Percentiles rank a stretch among this genome's conserved stretches.
Conservation (phyloP, 2,888 invertebrate genomes). For the Criorhina ranunculi region DNA sequence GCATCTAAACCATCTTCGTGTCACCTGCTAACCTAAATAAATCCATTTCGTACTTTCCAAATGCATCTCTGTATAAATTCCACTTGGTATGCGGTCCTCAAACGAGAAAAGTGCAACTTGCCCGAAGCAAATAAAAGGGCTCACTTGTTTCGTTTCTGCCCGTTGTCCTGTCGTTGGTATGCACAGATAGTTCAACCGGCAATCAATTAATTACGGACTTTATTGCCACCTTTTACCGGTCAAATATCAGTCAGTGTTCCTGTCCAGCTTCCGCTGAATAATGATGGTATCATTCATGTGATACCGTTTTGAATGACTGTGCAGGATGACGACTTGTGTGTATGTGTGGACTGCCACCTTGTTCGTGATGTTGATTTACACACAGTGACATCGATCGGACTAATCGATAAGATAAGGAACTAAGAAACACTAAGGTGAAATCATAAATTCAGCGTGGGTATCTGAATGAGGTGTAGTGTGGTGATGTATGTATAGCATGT, state of each 20-base stretch:
- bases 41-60: conserved; percentile 71
- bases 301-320: conserved; percentile 61
- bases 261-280: conserved; percentile 66
- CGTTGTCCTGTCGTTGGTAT: conserved; percentile 51
- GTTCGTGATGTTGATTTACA: conserved; percentile 65
- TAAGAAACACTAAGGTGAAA: conserved; percentile 63
- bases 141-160: conserved; percentile 22
- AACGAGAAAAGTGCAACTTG: conserved; percentile 53
- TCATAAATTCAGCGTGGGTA: conserved; percentile 73
- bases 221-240: conserved; percentile 75
- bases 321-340: conserved; percentile 34
- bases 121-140: conserved; percentile 42
- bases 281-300: conserved; percentile 72
- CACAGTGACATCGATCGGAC: conserved; percentile 70
- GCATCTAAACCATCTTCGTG: conserved; percentile 76
- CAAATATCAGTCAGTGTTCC: conserved; percentile 68
- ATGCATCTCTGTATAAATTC: conserved; percentile 51
- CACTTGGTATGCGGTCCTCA: conserved; percentile 64
- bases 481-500: conserved; percentile 51
- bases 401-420: conserved; percentile 68
- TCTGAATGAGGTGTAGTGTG: conserved; percentile 31
- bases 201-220: conserved; percentile 75
- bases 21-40: conserved; percentile 77
- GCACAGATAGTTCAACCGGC: conserved; percentile 71
- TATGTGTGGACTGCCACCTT: conserved; percentile 40